Evolutionary conservation across 2,797 vertebrate genomes (phyloP), one percentile per base, ranked within the genome.

Genomic region (Neomorphus geoffroyi): DNA sequence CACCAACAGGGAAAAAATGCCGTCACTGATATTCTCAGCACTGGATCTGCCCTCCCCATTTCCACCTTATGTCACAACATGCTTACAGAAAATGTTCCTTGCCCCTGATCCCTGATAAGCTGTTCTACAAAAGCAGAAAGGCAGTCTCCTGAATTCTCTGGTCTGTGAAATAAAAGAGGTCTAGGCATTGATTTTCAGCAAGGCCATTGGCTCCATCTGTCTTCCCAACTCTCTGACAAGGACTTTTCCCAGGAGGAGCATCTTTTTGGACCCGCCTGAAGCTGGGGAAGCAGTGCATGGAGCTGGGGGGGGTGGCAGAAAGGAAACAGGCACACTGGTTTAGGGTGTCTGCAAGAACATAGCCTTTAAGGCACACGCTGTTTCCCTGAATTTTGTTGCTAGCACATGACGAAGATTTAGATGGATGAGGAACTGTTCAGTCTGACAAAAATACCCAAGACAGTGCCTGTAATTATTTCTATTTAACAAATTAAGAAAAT

Each of bases 11-110:
- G 28, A 15, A 77, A 92, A 94, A 89, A 33, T 89, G 72, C 86
- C 80, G 30, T 43, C 37, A 60, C 45, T 89, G 74, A 37, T 53
- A 39, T 74, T 72, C 61, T 77, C 46, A 61, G 43, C 18, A 18
- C 57, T 80, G 69, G 66, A 72, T 32, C 69, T 86, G 33, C 51
- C 62, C 35, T 64, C 67, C 39, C 28, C 22, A 16, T 72, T 93
- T 84, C 41, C 60, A 62, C 60, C 27, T 73, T 62, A 28, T 1
- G 3, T 33, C 41, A 54, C 0, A 0, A 23, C 4, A 17, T 0
- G 7, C 46, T 53, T 75, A 30, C 50, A 18, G 39, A 70, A 79
- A 88, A 71, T 30, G 9, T 51, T 61, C 39, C 39, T 17, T 53
- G 35, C 3, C 22, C 19, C 71, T 66, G 46, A 48, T 48, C 22